Evolutionary conservation across 2,888 invertebrate species (phyloP).

Genomic region (Dysmachus trigonus): DNA sequence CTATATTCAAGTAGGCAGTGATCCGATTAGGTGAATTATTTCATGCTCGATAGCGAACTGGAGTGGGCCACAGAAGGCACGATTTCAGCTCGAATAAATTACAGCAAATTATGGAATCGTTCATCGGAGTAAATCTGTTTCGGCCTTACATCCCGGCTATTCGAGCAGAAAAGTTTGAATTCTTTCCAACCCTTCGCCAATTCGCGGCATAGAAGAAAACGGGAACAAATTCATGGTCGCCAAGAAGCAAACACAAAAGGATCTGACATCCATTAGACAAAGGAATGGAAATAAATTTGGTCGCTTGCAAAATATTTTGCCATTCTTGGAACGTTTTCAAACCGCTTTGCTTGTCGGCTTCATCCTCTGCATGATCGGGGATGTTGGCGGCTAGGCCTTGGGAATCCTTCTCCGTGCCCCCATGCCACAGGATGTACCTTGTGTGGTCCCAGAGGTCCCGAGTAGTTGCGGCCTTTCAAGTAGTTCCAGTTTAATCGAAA

Average conservation of each 20-base stretch:
- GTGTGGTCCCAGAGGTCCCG: background rate
- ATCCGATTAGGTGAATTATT: background rate
- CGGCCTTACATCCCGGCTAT: background rate
- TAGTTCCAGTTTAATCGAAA: constrained; percentile 28
- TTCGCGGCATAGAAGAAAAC: background rate
- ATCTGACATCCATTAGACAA: constrained; percentile 25
- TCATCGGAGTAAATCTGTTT: constrained; percentile 30
- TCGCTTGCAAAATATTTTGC: constrained; percentile 26
- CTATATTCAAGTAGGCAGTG: background rate
- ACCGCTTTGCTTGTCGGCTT: background rate
- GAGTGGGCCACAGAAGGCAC: background rate
- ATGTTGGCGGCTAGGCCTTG: background rate
- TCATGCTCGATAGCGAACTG: background rate
- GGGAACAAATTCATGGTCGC: constrained; percentile 1
- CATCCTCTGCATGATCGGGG: background rate
- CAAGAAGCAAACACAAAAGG: constrained; percentile 13
- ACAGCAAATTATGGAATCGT: constrained; percentile 11
- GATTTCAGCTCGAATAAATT: constrained; percentile 24
- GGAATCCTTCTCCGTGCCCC: background rate
- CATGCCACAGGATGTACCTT: background rate
- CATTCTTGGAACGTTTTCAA: constrained; percentile 33
- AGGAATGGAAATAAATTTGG: constrained; percentile 17
- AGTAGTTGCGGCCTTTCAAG: constrained; percentile 17
- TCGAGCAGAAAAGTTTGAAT: constrained; percentile 18
- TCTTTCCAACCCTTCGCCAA: constrained; percentile 1